Percentiles rank a stretch among this genome's conserved stretches.
Conservation (phyloP, 2,113 vertebrate species). For the Brachyhypopomus occidentalis region DNA sequence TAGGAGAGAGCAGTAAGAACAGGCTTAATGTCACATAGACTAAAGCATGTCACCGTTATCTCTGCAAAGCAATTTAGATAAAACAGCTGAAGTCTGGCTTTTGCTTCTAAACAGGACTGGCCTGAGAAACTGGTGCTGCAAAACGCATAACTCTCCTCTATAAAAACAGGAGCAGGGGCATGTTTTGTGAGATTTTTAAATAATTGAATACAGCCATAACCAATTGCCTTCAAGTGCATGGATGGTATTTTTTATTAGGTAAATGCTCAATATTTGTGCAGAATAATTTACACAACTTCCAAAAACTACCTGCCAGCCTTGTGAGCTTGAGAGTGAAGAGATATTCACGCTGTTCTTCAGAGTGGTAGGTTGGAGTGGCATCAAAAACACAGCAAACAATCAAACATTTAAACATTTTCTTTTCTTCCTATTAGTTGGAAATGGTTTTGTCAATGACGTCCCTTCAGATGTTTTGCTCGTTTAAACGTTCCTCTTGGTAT, state of each 20-base stretch:
- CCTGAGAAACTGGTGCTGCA: constrained; percentile 11
- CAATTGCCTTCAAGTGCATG: constrained; percentile 67
- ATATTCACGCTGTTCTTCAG: constrained; percentile 42
- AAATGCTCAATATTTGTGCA: constrained; percentile 64
- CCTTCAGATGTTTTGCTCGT: not conserved
- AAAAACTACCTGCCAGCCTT: constrained; percentile 56
- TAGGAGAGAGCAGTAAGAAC: constrained; percentile 30
- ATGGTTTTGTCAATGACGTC: constrained; percentile 16
- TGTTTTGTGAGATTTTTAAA: constrained; percentile 67
- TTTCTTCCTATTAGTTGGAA: not conserved
- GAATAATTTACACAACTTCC: constrained; percentile 62
- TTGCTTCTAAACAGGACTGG: constrained; percentile 3
- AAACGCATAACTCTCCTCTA: constrained; percentile 34
- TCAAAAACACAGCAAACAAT: constrained; percentile 30
- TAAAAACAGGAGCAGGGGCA: constrained; percentile 58
- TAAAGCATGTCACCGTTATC: constrained; percentile 37
- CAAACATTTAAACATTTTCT: constrained; percentile 2
- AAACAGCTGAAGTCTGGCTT: constrained; percentile 13
- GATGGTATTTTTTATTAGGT: constrained; percentile 71
- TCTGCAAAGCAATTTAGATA: constrained; percentile 26
- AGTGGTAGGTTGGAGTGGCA: constrained; percentile 55
- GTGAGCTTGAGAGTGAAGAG: constrained; percentile 50
- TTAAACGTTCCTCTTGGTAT: constrained; percentile 11
- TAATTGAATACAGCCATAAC: constrained; percentile 69
- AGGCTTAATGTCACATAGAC: constrained; percentile 37